Conservation (phyloP, 2,113 vertebrate genomes). For the Myiagra hebetior region DNA sequence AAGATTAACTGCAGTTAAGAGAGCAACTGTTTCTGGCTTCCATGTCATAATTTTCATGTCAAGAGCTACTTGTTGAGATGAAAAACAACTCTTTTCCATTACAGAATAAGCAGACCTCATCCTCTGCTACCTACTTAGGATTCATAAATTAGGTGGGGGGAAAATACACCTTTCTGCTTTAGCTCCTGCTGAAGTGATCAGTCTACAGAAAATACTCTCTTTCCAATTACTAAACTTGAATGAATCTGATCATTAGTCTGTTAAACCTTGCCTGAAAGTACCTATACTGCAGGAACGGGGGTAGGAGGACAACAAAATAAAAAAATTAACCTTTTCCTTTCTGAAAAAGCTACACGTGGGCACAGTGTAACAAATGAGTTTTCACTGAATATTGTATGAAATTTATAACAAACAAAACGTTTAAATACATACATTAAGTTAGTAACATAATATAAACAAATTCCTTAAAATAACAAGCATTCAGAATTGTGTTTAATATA, state of each 20-base stretch:
- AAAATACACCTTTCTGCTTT: not conserved
- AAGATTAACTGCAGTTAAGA: not conserved
- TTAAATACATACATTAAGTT: not conserved
- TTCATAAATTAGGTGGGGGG: not conserved
- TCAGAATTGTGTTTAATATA: not conserved
- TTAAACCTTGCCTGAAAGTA: not conserved
- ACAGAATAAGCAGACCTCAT: not conserved
- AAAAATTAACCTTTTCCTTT: not conserved
- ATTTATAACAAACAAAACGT: not conserved
- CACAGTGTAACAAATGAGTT: not conserved
- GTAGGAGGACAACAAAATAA: not conserved
- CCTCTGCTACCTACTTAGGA: not conserved
- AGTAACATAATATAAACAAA: not conserved
- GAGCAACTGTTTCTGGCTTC: not conserved
- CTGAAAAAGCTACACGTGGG: not conserved
- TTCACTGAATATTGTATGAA: not conserved
- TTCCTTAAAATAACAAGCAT: not conserved
- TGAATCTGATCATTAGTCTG: not conserved
- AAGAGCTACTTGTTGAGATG: not conserved
- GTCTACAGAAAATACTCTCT: not conserved
- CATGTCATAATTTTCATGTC: not conserved
- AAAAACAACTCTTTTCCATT: not conserved
- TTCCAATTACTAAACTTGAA: not conserved
- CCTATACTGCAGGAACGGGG: not conserved
- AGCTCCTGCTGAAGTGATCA: not conserved